A percentile compares a stretch with the other conserved stretches of the same genome.
Evolutionary conservation across 1,140 invertebrate species (phyloP).

Genomic region (Lordiphosa collinella): DNA sequence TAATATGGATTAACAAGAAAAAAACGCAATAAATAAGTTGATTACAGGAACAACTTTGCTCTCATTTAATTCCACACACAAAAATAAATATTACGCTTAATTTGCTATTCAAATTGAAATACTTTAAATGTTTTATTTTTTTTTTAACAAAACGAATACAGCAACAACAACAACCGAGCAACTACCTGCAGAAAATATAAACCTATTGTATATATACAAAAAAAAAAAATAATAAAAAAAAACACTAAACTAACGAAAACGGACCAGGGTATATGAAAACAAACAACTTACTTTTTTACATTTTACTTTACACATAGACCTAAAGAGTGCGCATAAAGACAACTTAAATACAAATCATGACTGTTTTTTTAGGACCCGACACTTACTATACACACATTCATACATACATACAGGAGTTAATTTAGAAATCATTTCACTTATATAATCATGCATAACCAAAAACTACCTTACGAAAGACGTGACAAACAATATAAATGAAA

Average conservation of each 20-base stretch:
- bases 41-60: conserved; percentile 28
- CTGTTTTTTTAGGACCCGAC: not conserved
- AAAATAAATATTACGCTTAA: conserved; percentile 32
- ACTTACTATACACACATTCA: not conserved
- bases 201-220: conserved; percentile 42
- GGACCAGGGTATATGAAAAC: conserved; percentile 61
- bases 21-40: conserved; percentile 11
- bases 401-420: conserved; percentile 33
- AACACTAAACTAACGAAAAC: conserved; percentile 31
- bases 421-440: conserved; percentile 19
- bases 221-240: conserved; percentile 35
- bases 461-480: conserved; percentile 49
- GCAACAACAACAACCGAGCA: conserved; percentile 56
- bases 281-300: conserved; percentile 14
- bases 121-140: conserved; percentile 9
- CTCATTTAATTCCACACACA: conserved; percentile 24
- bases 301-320: conserved; percentile 37
- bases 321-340: conserved; percentile 41
- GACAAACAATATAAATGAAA: conserved; percentile 26
- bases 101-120: conserved; percentile 24
- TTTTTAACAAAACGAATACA: conserved; percentile 15
- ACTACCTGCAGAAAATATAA: conserved; percentile 62
- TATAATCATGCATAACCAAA: conserved; percentile 36
- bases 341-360: conserved; percentile 9
- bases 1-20: not conserved